A percentile compares a stretch with the other conserved stretches of the same genome.
These are phyloP conservation scores for Catocala fraxini DNA, from an alignment of 2,888 invertebrate species.

Conservation along the genomic window DNA sequence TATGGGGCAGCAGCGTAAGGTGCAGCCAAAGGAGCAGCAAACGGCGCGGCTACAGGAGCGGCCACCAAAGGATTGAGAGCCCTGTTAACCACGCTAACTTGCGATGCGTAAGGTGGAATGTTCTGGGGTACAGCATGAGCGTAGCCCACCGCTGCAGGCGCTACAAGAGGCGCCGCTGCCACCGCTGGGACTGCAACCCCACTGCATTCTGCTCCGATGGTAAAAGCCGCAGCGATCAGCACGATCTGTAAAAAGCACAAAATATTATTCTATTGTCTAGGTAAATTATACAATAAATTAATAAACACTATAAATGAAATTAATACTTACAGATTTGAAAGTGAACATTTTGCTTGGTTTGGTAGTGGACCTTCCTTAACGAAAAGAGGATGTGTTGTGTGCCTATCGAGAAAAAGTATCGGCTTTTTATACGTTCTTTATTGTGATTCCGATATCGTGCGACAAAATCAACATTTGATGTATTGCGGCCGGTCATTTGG, in stretches of 20 bases:
- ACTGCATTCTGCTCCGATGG: conserved; percentile 73
- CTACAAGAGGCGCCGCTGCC: conserved; percentile 76
- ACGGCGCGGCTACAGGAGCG: conserved; percentile 54
- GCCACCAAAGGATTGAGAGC: conserved; percentile 76
- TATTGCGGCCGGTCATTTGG: conserved; percentile 79
- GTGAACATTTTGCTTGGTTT: conserved; percentile 82
- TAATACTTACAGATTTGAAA: conserved; percentile 80
- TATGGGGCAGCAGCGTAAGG: conserved; percentile 53
- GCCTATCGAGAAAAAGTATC: conserved; percentile 66
- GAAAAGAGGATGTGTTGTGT: conserved; percentile 81
- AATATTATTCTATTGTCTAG: conserved; percentile 4
- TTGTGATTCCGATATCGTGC: conserved; percentile 81
- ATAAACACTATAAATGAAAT: background rate
- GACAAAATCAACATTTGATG: conserved; percentile 77
- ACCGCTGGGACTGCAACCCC: conserved; percentile 66
- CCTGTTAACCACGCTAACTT: conserved; percentile 86
- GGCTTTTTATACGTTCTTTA: conserved; percentile 81
- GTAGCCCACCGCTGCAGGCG: conserved; percentile 88
- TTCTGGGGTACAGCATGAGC: conserved; percentile 88
- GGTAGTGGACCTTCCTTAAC: conserved; percentile 78
- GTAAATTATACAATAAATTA: background rate
- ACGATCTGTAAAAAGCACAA: conserved; percentile 72
- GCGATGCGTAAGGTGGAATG: conserved; percentile 88
- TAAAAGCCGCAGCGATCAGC: conserved; percentile 76
- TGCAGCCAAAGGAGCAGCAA: conserved; percentile 56